A percentile compares a stretch with the other conserved stretches of the same genome.
These are phyloP conservation scores for Oryzias celebensis DNA, from an alignment of 2,113 vertebrate genomes.

Conservation along the genomic window DNA sequence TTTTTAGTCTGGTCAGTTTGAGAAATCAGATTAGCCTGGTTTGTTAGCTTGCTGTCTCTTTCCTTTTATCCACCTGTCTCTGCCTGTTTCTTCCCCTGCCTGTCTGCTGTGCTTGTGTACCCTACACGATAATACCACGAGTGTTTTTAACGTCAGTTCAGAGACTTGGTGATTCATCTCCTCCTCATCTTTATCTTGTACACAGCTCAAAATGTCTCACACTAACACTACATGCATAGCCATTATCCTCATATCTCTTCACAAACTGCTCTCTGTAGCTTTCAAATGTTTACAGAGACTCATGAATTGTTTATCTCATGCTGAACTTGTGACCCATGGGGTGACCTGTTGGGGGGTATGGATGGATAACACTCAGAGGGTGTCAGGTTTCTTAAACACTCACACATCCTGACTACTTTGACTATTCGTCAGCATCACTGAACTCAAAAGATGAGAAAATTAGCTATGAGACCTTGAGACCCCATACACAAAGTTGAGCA, in stretches of 20 bases:
- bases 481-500: constrained; percentile 48
- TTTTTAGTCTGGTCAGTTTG: constrained; percentile 66
- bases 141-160: constrained; percentile 52
- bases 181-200: constrained; percentile 19
- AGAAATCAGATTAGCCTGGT: constrained; percentile 75
- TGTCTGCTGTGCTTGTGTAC: constrained; percentile 10
- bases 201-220: constrained; percentile 24
- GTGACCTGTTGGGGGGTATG: background rate
- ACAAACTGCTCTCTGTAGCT: background rate
- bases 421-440: constrained; percentile 45
- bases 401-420: constrained; percentile 40
- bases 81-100: constrained; percentile 13
- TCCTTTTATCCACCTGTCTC: constrained; percentile 13
- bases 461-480: constrained; percentile 41
- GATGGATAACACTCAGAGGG: constrained; percentile 22
- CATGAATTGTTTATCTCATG: constrained; percentile 68
- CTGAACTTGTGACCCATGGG: constrained; percentile 66
- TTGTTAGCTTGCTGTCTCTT: constrained; percentile 19
- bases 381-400: constrained; percentile 20
- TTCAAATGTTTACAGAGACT: constrained; percentile 54
- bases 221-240: constrained; percentile 32
- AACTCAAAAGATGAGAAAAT: constrained; percentile 44
- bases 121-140: constrained; percentile 58
- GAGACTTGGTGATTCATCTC: constrained; percentile 35
- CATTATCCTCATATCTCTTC: constrained; percentile 28